phyloP scores from a whole-genome alignment of 2,888 invertebrate genomes.

The Galeopsomyia nigrocyanea region DNA sequence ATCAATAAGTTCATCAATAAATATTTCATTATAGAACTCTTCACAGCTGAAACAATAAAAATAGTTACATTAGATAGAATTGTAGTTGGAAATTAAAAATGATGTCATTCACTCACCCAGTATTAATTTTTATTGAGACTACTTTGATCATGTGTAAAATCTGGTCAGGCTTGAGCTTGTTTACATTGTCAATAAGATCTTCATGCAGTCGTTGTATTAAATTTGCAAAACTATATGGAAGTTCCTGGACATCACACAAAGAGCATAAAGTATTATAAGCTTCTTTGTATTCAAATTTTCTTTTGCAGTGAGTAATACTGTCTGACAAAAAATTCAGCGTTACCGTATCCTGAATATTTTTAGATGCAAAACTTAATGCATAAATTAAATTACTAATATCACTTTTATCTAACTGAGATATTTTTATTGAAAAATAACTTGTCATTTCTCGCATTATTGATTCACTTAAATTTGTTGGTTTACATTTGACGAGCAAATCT shows the following conservation, averaged over 20 bases:
- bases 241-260: conserved; percentile 20
- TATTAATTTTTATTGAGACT: conserved; percentile 30
- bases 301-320: conserved; percentile 22
- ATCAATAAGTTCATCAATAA: conserved; percentile 72
- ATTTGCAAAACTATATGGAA: conserved; percentile 27
- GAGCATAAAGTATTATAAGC: conserved; percentile 32
- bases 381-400: conserved; percentile 71
- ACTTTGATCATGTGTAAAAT: conserved; percentile 22
- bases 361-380: conserved; percentile 70
- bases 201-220: conserved; percentile 12
- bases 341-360: conserved; percentile 34
- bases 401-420: conserved; percentile 67
- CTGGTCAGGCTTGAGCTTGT: conserved; percentile 34
- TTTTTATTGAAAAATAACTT: conserved; percentile 73
- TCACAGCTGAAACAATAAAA: conserved; percentile 68
- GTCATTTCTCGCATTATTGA: conserved; percentile 80
- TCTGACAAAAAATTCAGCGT: conserved; percentile 52
- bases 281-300: conserved; percentile 2
- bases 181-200: conserved; percentile 17
- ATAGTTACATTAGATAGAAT: not conserved
- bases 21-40: conserved; percentile 75
- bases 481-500: conserved; percentile 66
- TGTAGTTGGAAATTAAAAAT: not conserved
- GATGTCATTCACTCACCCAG: conserved; percentile 21
- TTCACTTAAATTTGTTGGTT: conserved; percentile 59